Base-by-base conservation (phyloP, 1,140 invertebrate species). In the Ceratoteleas bidentatus region DNA sequence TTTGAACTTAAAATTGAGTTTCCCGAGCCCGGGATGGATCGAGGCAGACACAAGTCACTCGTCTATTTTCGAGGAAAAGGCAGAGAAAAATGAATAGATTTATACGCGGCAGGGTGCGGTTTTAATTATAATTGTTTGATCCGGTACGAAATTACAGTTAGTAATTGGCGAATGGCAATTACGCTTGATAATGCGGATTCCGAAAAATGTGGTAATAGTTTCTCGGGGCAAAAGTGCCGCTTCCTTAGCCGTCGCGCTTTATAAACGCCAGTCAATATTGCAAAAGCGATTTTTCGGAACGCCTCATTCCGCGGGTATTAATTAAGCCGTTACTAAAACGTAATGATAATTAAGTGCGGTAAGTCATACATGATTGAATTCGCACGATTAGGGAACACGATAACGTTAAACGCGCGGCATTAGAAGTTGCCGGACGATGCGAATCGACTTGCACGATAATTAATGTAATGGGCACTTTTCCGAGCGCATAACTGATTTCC, bases 351-450 rank as follows among this genome's bases (percentile, higher is more conserved):
- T 62, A 62, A 73, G 58, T 62, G 45, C 52, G 38, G 38, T 62
- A 62, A 61, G 52, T 64, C 53, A 64, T 49, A 57, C 33, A 40
- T 64, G 70, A 77, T 84, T 61, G 62, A 78, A 78, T 84, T 74
- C 78, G 52, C 68, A 65, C 76, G 58, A 62, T 50, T 56, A 64
- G 53, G 47, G 64, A 60, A 34, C 45, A 66, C 34, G 64, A 70
- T 57, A 78, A 33, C 16, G 43, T 69, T 40, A 68, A 70, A 56
- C 49, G 57, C 62, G 36, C 65, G 15, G 33, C 38, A 76, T 78
- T 57, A 57, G 56, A 74, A 61, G 73, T 52, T 24, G 8, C 16
- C 40, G 34, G 11, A 60, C 24, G 40, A 56, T 43, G 69, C 43
- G 60, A 65, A 62, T 61, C 62, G 6, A 16, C 38, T 47, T 56